Conservation (phyloP, 2,113 vertebrate species). For the Pedetes capensis region DNA sequence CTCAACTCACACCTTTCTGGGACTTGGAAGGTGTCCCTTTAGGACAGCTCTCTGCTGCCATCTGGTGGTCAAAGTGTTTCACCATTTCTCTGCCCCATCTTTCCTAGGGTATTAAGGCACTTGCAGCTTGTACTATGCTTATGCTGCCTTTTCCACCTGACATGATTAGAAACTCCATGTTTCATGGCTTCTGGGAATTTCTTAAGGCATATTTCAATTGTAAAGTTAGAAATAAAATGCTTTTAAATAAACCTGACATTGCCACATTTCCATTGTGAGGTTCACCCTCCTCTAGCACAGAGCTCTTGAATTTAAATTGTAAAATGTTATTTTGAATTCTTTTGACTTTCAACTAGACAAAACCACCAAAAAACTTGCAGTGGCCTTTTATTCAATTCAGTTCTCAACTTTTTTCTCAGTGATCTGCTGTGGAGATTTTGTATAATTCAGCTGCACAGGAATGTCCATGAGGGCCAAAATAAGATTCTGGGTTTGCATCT, state of each 20-base stretch:
- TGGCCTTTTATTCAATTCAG: neutral
- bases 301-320: neutral
- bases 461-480: neutral
- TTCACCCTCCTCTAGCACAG: neutral
- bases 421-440: neutral
- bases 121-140: accelerated
- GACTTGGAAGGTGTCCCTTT: neutral
- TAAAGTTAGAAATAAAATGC: neutral
- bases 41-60: neutral
- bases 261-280: neutral
- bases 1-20: accelerated
- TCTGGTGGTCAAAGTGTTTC: neutral
- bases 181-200: neutral
- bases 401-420: neutral
- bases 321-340: neutral
- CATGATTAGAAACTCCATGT: neutral
- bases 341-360: neutral
- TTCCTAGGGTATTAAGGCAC: accelerated
- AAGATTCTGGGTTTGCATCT: neutral
- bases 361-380: neutral
- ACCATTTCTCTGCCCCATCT: neutral
- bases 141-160: neutral
- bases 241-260: neutral
- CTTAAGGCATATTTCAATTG: neutral
- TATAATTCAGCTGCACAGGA: neutral